phyloP scores from a whole-genome alignment of 2,888 invertebrate genomes.

The Pterostichus niger region DNA sequence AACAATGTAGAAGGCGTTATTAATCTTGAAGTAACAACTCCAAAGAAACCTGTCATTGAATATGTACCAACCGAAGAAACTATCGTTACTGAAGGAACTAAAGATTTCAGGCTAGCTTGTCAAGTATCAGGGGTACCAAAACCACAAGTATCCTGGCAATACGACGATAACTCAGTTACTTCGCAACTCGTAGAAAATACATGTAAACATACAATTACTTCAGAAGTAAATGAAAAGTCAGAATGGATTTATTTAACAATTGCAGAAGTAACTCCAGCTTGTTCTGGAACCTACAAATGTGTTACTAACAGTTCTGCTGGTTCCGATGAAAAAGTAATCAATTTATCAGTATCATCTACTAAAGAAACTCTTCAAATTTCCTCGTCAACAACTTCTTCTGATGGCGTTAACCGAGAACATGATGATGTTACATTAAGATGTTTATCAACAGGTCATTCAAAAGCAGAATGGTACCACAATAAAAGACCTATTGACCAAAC shows the following conservation, averaged over 20 bases:
- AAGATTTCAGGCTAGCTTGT: slow-evolving; percentile 1
- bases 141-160: slow-evolving; percentile 2
- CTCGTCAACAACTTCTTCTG: background rate
- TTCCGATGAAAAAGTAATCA: background rate
- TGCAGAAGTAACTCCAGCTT: slow-evolving; percentile 5
- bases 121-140: slow-evolving; percentile 3
- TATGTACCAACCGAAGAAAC: slow-evolving; percentile 1
- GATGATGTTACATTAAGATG: slow-evolving; percentile 23
- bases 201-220: slow-evolving; percentile 3
- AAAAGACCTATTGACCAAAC: background rate
- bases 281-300: slow-evolving; percentile 12
- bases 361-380: slow-evolving; percentile 13
- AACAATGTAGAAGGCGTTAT: background rate
- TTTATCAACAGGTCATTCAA: background rate
- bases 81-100: background rate
- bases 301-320: slow-evolving; percentile 14
- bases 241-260: background rate
- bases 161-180: background rate
- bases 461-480: slow-evolving; percentile 8
- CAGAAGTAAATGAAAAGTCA: slow-evolving; percentile 9
- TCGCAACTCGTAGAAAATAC: background rate
- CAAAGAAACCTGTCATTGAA: slow-evolving; percentile 22
- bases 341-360: slow-evolving; percentile 4
- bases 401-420: slow-evolving; percentile 27
- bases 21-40: background rate